Conservation (phyloP, 2,797 vertebrate species). For the Scleropages formosus region DNA sequence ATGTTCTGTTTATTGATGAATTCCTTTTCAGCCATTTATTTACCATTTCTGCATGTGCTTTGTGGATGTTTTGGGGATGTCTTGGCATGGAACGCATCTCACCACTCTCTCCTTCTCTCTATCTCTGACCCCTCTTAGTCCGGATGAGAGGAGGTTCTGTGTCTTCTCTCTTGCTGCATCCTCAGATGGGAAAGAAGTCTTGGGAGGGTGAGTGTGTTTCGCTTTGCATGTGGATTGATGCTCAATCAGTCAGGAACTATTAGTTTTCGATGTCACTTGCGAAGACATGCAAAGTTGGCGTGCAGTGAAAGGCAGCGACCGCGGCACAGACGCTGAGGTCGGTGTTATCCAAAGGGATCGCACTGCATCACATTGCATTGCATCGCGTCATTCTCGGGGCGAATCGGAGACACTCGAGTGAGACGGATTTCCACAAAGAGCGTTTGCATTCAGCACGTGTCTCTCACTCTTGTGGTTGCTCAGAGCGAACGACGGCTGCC, state of each 20-base stretch:
- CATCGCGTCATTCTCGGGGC: too few species aligned
- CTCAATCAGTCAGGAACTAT: not conserved
- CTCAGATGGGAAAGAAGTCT: constrained; percentile 84
- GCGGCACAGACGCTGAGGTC: too few species aligned
- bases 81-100: too few species aligned
- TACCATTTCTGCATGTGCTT: too few species aligned
- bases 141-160: constrained; percentile 87
- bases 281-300: not conserved
- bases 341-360: rapidly evolving
- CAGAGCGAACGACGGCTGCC: constrained; percentile 89
- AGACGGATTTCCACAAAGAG: not conserved
- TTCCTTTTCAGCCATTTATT: too few species aligned
- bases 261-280: not conserved
- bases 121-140: constrained; percentile 63
- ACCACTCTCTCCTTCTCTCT: constrained; percentile 32
- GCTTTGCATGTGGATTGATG: not conserved
- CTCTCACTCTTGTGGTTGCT: constrained; percentile 25
- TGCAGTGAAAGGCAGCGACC: too few species aligned
- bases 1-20: too few species aligned
- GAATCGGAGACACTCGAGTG: not conserved
- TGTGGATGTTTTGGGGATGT: too few species aligned
- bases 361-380: not conserved
- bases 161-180: constrained; percentile 91
- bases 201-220: constrained; percentile 79
- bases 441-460: not conserved